These are phyloP conservation scores for Tribolium castaneum DNA, from an alignment of 1,140 invertebrate species.

Conservation along the genomic window DNA sequence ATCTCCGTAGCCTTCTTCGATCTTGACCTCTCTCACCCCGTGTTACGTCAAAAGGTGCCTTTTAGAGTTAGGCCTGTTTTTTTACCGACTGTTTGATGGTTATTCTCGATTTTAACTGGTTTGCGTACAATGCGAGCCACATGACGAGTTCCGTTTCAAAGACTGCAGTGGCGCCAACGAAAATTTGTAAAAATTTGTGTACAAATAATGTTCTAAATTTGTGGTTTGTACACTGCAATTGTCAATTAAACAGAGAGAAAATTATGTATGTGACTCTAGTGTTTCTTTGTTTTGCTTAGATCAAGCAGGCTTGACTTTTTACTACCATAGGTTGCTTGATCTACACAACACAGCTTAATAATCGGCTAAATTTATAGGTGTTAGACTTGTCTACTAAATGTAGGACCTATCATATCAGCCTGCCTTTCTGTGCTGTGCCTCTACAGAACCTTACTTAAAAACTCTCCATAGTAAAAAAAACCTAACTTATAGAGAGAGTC, in stretches of 20 bases:
- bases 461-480: constrained; percentile 34
- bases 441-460: constrained; percentile 34
- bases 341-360: constrained; percentile 15
- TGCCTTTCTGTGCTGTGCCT: constrained; percentile 56
- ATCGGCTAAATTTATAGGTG: not conserved
- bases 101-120: too few relatives aligned
- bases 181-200: not conserved
- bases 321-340: constrained; percentile 3
- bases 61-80: constrained; percentile 16
- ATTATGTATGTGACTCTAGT: constrained; percentile 13
- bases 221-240: constrained; percentile 35
- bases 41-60: constrained; percentile 16
- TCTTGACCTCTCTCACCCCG: constrained; percentile 7
- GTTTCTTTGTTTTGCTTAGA: constrained; percentile 20
- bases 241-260: constrained; percentile 41
- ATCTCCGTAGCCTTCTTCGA: not conserved
- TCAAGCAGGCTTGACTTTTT: constrained; percentile 37
- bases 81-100: not conserved
- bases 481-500: not conserved
- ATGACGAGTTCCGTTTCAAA: not conserved
- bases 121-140: not conserved
- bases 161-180: not conserved
- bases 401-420: constrained; percentile 54
- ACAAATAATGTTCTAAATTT: too few relatives aligned
- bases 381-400: constrained; percentile 34